A percentile compares a stretch with the other conserved stretches of the same genome.
Evolutionary conservation across 2,888 invertebrate genomes (phyloP).

Genomic region (Limnephilus marmoratus): DNA sequence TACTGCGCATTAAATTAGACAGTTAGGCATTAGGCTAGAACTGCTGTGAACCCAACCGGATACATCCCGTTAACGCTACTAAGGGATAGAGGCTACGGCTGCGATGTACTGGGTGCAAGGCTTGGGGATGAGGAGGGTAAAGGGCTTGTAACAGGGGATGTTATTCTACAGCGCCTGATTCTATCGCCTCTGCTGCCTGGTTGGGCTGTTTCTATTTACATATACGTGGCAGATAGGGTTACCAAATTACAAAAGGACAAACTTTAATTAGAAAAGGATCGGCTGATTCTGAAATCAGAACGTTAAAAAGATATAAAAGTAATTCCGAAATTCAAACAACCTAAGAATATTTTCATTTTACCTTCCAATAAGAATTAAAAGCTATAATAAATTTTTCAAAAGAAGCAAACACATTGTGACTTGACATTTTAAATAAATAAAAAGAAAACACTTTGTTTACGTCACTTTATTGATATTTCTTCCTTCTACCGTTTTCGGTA

Average conservation of each 20-base stretch:
- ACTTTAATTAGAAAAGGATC: not conserved
- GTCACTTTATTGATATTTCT: too few species aligned
- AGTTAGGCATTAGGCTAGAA: not conserved
- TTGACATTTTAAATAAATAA: too few species aligned
- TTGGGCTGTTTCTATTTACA: not conserved
- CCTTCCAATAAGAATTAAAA: too few species aligned
- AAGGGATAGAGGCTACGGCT: not conserved
- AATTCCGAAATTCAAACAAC: too few species aligned
- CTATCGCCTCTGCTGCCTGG: not conserved
- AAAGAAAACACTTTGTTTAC: too few species aligned
- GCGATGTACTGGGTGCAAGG: not conserved
- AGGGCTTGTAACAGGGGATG: not conserved
- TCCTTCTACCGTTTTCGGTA: too few species aligned
- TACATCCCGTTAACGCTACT: not conserved
- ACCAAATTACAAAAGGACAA: not conserved
- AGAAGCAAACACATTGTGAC: too few species aligned
- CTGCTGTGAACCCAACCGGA: not conserved
- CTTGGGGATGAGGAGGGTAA: not conserved
- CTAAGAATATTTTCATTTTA: too few species aligned
- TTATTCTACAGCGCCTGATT: not conserved
- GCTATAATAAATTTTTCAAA: too few species aligned
- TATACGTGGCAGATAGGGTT: not conserved
- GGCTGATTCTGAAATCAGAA: not conserved
- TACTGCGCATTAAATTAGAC: not conserved
- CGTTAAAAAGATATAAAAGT: not conserved